Evolutionary conservation across 2,888 invertebrate species (phyloP), one percentile per base, ranked within the genome.

Genomic region (Drosophila cognata): DNA sequence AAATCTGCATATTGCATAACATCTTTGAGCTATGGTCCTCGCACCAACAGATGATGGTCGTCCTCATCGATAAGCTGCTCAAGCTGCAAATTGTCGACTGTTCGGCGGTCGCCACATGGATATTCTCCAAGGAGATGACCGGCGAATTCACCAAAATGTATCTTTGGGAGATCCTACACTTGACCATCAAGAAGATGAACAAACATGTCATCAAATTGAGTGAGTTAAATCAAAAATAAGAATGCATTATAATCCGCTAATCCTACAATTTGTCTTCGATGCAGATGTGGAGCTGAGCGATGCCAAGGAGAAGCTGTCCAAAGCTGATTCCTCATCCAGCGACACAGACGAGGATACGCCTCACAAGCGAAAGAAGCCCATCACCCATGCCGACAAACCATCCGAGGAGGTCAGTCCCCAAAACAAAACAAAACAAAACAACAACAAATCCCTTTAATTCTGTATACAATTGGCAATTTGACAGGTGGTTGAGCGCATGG

Each of bases 41-140:
- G 78, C 98, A 99, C 93, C 97, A 98, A 82, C 99, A 99, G 94
- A 99, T 99, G 98, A 96, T 99, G 95, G 96, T 97, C 74, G 98
- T 99, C 11, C 94, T 99, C 6, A 97, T 99, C 5, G 99, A 99
- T 94, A 99, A 99, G 94, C 95, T 99, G 94, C 94, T 99, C 48
- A 99, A 99, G 94, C 98, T 98, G 31, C 98, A 99, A 93, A 97
- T 99, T 62, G 97, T 99, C 60, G 98, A 99, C 92, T 99, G 99
- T 92, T 97, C 98, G 64, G 97, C 99, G 0, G 99, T 99, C 18
- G 99, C 99, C 55, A 98, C 98, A 82, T 99, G 99, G 99, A 96
- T 99, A 76, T 99, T 99, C 94, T 97, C 98, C 7, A 97, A 97
- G 93, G 97, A 97, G 92, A 98, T 99, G 98, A 95, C 95, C 25